Percentiles rank a stretch among this genome's conserved stretches.
Conservation (phyloP, 2,888 invertebrate genomes). For the Ametastegia equiseti region DNA sequence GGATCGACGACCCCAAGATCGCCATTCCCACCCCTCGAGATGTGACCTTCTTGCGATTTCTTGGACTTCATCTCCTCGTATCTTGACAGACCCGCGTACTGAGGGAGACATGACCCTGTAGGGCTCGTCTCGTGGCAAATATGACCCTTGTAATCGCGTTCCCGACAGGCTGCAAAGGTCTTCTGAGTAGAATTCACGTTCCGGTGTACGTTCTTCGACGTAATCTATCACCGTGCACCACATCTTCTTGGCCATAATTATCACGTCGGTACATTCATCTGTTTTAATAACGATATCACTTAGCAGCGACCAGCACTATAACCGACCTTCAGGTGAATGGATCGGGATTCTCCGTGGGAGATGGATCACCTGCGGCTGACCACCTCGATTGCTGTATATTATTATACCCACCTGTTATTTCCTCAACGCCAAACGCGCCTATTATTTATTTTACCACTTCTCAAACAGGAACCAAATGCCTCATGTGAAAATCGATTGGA, state of each 20-base stretch:
- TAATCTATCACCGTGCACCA: conserved; percentile 42
- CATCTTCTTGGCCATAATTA: conserved; percentile 42
- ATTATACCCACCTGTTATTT: conserved; percentile 1
- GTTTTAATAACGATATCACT: conserved; percentile 50
- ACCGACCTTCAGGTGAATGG: conserved; percentile 34
- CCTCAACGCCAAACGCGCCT: conserved; percentile 3
- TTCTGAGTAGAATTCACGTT: conserved; percentile 20
- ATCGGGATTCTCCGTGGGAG: conserved; percentile 23
- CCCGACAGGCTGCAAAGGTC: conserved; percentile 5
- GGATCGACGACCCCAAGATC: conserved; percentile 29
- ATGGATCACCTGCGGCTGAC: conserved; percentile 43
- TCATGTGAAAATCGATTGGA: neutral
- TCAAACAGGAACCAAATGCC: neutral
- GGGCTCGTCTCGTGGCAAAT: conserved; percentile 17
- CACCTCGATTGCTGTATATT: neutral
- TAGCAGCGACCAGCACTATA: conserved; percentile 20
- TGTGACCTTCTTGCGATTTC: conserved; percentile 1
- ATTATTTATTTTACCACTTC: neutral
- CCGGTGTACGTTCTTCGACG: conserved; percentile 13
- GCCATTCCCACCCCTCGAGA: conserved; percentile 4
- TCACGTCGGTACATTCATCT: conserved; percentile 49
- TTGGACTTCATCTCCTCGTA: conserved; percentile 17
- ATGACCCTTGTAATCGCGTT: conserved; percentile 27
- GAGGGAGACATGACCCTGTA: neutral
- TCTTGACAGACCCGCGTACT: conserved; percentile 3